These are phyloP conservation scores for Hemibagrus wyckioides DNA, from an alignment of 2,113 vertebrate species.

Conservation along the genomic window DNA sequence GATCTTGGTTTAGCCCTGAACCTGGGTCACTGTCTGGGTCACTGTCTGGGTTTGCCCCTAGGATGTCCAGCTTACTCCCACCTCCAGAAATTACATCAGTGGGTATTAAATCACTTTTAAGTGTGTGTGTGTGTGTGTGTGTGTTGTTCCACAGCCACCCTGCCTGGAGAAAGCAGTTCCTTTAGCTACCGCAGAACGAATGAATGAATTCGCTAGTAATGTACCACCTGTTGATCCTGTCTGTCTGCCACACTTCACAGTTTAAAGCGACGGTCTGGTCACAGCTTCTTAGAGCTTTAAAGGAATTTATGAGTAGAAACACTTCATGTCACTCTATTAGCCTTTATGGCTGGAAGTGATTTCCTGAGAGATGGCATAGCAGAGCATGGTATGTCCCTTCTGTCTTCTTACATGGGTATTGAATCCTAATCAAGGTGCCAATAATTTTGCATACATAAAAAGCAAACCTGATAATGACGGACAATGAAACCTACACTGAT, in stretches of 20 bases:
- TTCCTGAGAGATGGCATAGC: neutral
- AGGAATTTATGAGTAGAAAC: neutral
- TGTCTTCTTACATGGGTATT: neutral
- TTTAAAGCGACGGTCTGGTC: neutral
- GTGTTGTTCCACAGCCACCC: too few species aligned
- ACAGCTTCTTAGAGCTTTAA: neutral
- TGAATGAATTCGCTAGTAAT: neutral
- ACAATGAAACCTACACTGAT: neutral
- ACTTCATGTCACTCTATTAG: constrained; percentile 10
- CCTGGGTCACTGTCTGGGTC: neutral
- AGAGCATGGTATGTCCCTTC: neutral
- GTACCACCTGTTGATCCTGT: neutral
- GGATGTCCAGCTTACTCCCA: neutral
- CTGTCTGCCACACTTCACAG: neutral
- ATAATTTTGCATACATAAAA: neutral
- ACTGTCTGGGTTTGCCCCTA: neutral
- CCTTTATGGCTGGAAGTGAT: neutral
- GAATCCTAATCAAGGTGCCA: neutral
- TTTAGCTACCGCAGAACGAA: neutral
- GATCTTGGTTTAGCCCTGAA: neutral
- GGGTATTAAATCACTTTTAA: neutral
- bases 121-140: neutral
- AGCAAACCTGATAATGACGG: neutral
- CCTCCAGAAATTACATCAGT: neutral
- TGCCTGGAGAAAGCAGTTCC: neutral